Evolutionary conservation across 2,888 invertebrate genomes (phyloP), one percentile per base, ranked within the genome.

Genomic region (Amiota minor): DNA sequence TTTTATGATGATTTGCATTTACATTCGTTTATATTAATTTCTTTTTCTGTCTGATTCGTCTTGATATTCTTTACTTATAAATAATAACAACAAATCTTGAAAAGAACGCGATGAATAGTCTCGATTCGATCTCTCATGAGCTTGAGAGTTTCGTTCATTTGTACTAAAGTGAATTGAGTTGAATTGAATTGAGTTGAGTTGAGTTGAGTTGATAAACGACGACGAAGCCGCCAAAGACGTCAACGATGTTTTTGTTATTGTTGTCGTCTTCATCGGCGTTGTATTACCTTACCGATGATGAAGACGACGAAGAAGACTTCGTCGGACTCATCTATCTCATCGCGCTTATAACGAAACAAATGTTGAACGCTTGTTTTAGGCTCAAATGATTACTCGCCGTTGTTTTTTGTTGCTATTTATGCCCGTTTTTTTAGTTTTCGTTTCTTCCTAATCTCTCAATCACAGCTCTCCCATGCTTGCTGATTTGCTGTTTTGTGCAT

Each of bases 1-100:
- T 85, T 83, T 76, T 76, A 81, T 80, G 78, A 84, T 81, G 79
- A 77, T 80, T 85, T 84, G 78, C 74, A 81, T 83, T 81, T 77
- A 85, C 80, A 76, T 85, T 85, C 84, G 82, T 65, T 76, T 78
- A 72, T 78, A 72, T 78, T 73, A 76, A 75, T 72, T 76, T 78
- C 20, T 61, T 10, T 61, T 56, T 45, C 62, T 61, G 45, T 18
- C 20, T 61, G 64, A 20, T 72, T 72, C 61, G 59, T 70, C 69
- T 72, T 65, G 74, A 72, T 75, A 71, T 62, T 72, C 71, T 61
- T 35, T 53, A 62, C 47, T 14, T 74, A 76, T 45, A 74, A 23
- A 68, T 23, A 46, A 67, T 49, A 67, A 50, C 11, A 45, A 62
- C 50, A 67, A 53, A 23, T 23, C 3, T 3, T 23, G 3, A 1